A percentile compares a stretch with the other conserved stretches of the same genome.
phyloP scores from a whole-genome alignment of 2,888 invertebrate genomes.

The Rhimphoctona megacephalus region DNA sequence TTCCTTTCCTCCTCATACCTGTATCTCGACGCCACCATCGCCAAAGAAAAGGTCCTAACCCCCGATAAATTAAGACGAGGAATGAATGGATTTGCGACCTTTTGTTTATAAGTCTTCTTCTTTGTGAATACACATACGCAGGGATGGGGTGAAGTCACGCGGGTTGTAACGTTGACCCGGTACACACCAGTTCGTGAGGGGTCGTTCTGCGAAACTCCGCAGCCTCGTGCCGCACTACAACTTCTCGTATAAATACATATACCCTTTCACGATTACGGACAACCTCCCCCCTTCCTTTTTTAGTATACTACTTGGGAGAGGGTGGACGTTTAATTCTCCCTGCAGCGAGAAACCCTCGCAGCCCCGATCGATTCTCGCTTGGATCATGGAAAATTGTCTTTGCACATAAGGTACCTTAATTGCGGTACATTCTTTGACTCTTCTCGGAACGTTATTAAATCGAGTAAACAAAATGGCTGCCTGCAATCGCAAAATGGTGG shows the following conservation, averaged over 20 bases:
- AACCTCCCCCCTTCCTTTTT: background rate
- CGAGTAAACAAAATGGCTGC: background rate
- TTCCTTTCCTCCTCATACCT: background rate
- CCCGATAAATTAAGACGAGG: background rate
- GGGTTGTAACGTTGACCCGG: slow-evolving; percentile 68
- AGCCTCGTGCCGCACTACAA: slow-evolving; percentile 64
- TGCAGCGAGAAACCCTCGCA: slow-evolving; percentile 32
- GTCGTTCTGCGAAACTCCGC: slow-evolving; percentile 65
- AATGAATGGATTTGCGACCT: background rate
- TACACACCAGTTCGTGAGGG: slow-evolving; percentile 52
- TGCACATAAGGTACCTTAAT: background rate
- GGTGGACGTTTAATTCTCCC: slow-evolving; percentile 34
- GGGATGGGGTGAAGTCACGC: slow-evolving; percentile 30
- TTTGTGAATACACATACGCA: background rate
- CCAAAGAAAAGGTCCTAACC: background rate
- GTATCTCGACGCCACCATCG: background rate
- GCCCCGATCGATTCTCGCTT: slow-evolving; percentile 59
- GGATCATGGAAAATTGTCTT: slow-evolving; percentile 47
- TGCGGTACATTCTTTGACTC: background rate
- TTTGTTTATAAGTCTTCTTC: background rate
- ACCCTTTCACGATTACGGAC: background rate
- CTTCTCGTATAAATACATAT: slow-evolving; percentile 35
- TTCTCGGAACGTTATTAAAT: background rate
- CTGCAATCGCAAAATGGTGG: background rate
- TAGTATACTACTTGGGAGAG: slow-evolving; percentile 12